Evolutionary conservation across 2,888 invertebrate species (phyloP), one percentile per base, ranked within the genome.

Genomic region (Tenthredo livida): DNA sequence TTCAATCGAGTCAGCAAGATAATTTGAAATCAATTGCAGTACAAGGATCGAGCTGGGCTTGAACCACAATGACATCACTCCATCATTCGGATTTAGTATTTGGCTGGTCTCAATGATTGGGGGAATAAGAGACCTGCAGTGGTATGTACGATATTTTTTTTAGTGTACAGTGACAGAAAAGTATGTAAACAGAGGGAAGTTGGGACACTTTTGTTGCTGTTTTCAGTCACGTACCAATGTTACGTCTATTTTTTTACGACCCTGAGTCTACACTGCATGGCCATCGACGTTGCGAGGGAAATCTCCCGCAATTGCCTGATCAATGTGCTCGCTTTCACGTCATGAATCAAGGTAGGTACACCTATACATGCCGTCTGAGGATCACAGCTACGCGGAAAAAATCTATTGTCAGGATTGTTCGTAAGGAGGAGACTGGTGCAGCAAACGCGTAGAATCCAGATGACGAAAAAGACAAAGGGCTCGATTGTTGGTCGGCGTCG

Each of bases 211-310:
- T 86, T 92, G 92, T 92, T 92, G 87, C 86, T 88, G 87, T 88
- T 88, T 89, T 70, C 80, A 86, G 89, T 90, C 92, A 92, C 92
- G 92, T 92, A 92, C 91, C 85, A 43, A 88, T 91, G 91, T 91
- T 90, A 88, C 90, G 91, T 92, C 90, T 92, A 90, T 92, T 91
- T 91, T 90, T 88, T 89, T 88, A 84, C 77, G 65, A 58, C 75
- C 61, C 67, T 50, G 72, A 50, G 75, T 15, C 15, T 21, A 17
- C 29, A 15, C 29, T 54, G 33, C 2, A 6, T 6, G 33, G 29
- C 77, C 7, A 40, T n/a, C 37, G 7, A 67, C 67, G 33, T 67
- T 33, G 33, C 17, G 15, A 67, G 33, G 33, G 33, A 67, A 33
- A 67, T 7, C 12, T 67, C 61, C 61, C 61, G 72, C 43, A 73